A percentile compares a stretch with the other conserved stretches of the same genome.
phyloP scores from a whole-genome alignment of 2,113 vertebrate genomes.

The Ia io region DNA sequence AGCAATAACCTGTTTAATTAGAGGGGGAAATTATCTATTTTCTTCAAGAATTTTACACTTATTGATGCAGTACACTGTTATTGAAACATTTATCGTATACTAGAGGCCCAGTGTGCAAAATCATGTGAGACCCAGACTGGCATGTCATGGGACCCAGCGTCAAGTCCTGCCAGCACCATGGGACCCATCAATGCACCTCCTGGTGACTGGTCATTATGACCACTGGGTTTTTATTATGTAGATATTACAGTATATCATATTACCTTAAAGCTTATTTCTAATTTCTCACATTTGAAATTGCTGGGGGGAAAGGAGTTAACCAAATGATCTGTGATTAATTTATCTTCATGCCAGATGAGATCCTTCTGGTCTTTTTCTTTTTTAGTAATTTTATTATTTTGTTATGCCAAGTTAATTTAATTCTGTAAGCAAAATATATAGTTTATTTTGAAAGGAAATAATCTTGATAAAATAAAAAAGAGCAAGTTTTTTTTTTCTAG shows the following conservation, averaged over 20 bases:
- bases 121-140: no score
- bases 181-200: no score
- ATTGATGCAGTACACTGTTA: neutral
- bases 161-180: no score
- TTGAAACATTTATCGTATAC: neutral
- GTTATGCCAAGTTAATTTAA: neutral
- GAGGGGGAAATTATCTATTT: neutral
- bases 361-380: neutral
- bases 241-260: neutral
- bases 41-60: neutral
- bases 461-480: neutral
- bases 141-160: fast-evolving
- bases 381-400: neutral
- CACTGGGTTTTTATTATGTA: no score
- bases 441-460: neutral
- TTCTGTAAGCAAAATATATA: neutral
- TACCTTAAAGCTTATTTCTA: neutral
- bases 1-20: neutral
- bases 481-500: neutral
- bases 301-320: neutral
- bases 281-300: neutral
- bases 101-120: no score
- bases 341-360: neutral
- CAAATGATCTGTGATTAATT: neutral
- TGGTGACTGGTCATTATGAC: no score